A percentile compares a stretch with the other conserved stretches of the same genome.
These are phyloP conservation scores for Psilopsiagon aurifrons DNA, from an alignment of 2,113 vertebrate genomes.

Conservation along the genomic window DNA sequence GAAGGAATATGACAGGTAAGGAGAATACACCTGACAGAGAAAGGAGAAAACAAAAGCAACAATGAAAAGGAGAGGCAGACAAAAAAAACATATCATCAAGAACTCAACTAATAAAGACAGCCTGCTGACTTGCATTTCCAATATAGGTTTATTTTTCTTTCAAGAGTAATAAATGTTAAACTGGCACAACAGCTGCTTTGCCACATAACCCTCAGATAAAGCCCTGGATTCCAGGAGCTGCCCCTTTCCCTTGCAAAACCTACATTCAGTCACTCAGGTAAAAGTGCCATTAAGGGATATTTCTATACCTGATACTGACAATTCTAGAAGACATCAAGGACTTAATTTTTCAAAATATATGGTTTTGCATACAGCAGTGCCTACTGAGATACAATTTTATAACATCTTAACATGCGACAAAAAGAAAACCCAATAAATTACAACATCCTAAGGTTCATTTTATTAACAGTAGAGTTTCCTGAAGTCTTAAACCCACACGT, in stretches of 20 bases:
- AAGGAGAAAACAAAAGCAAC: neutral
- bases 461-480: neutral
- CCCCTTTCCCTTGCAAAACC: neutral
- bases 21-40: neutral
- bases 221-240: neutral
- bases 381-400: neutral
- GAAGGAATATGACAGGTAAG: neutral
- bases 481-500: neutral
- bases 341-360: neutral
- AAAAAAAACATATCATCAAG: neutral
- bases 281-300: neutral
- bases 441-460: neutral
- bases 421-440: neutral
- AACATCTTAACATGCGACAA: neutral
- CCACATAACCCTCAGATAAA: neutral
- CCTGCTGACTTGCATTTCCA: neutral
- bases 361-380: neutral
- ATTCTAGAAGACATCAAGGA: neutral
- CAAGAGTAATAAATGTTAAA: neutral
- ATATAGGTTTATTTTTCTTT: neutral
- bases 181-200: neutral
- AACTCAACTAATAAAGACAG: neutral
- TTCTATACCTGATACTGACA: neutral
- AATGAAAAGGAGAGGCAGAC: neutral
- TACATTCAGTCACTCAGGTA: fast-evolving